These are phyloP conservation scores for Theretra japonica DNA, from an alignment of 2,888 invertebrate species.

Conservation along the genomic window DNA sequence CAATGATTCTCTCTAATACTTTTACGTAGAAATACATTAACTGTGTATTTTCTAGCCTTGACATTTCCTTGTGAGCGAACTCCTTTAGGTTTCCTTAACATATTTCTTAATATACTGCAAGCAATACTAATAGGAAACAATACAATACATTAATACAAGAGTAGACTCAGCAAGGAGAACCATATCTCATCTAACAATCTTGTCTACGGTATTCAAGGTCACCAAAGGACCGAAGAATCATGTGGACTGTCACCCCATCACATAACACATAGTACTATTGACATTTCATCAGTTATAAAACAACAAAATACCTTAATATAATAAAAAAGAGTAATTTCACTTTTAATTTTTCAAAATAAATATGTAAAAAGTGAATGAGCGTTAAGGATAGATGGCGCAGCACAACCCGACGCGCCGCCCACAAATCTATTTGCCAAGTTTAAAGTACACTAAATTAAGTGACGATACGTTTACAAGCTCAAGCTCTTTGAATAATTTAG, in stretches of 20 bases:
- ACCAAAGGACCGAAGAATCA: background rate
- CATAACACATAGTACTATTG: constrained; percentile 18
- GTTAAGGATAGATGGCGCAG: background rate
- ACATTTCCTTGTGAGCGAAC: background rate
- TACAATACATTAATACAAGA: constrained; percentile 16
- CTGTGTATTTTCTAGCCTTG: background rate
- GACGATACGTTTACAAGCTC: constrained; percentile 29
- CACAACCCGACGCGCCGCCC: constrained; percentile 23
- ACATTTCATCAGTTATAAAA: constrained; percentile 11
- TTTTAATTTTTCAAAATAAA: constrained; percentile 18
- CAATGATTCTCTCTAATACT: constrained; percentile 2
- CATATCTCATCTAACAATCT: background rate
- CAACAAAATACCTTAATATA: constrained; percentile 9
- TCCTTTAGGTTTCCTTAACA: constrained; percentile 14
- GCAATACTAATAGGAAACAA: constrained; percentile 25
- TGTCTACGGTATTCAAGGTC: background rate
- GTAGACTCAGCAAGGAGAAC: background rate
- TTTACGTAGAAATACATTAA: background rate
- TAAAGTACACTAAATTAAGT: constrained; percentile 26
- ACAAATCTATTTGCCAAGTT: constrained; percentile 37
- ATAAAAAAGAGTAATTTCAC: constrained; percentile 14
- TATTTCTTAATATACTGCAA: constrained; percentile 26
- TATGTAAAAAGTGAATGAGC: constrained; percentile 23
- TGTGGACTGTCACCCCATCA: constrained; percentile 11
- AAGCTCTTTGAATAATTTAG: constrained; percentile 31